Evolutionary conservation across 2,888 invertebrate species (phyloP), one percentile per base, ranked within the genome.

Genomic region (Steinernema carpocapsae): DNA sequence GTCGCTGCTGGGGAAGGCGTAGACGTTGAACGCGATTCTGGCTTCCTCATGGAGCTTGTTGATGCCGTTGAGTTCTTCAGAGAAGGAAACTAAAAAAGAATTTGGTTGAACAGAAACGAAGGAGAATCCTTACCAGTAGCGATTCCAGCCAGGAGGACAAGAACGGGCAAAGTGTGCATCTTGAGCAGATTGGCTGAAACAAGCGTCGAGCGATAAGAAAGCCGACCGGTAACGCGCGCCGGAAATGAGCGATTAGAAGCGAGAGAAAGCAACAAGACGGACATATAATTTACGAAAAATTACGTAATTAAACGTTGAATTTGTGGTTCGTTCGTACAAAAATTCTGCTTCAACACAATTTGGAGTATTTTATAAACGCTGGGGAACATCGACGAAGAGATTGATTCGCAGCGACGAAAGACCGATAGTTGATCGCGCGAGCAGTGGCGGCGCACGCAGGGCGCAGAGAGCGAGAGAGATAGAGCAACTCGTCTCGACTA

Each of bases 1-100:
- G 71, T 86, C 85, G 10, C 74, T 59, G 45, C 74, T 70, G 42
- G 80, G 59, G 75, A 83, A 82, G 22, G 17, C 17, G 64, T 64
- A 64, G 7, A 64, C 64, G 64, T 64, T 64, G 37, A 64, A 64
- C 29, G 12, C 64, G 14, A 64, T 29, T 4, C 64, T 26, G 10
- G 64, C 64, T 7, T 64, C 26, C 14, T 64, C 7, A 14, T 48
- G 26, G 64, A 29, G 64, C 10, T 64, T 64, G 26, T 64, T 10
- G 37, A 37, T 37, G 3, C 37, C 37, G 3, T 32, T 3, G 48
- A 48, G 48, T 32, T 64, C 37, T 29, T 64, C 64, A 17, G 32
- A 3, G 32, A 32, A 26, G 29, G 64, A 29, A 29, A 64, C 64
- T 64, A n/a, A 64, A 64, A 56, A 4, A 4, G 19, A 19, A 22